Evolutionary conservation across 2,797 vertebrate genomes (phyloP), one percentile per base, ranked within the genome.

Genomic region (Poliocrania exsul): DNA sequence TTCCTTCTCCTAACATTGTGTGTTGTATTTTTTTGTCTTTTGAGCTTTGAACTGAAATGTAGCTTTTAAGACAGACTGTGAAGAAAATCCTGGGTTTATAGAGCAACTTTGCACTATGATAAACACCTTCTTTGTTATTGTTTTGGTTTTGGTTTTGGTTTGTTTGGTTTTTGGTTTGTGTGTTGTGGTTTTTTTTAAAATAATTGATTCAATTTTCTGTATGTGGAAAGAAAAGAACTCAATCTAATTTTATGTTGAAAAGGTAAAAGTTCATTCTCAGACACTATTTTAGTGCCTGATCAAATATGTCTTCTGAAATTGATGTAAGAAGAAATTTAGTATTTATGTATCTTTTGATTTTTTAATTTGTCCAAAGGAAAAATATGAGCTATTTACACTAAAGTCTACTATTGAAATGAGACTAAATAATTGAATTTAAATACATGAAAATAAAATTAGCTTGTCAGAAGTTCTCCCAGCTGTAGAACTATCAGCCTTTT

Each of bases 51-150:
- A 53, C 10, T 47, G 19, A 62, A 88, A 70, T 44, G 4, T 5
- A 60, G 17, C 28, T 87, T 93, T 74, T 16, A 77, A 72, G 88
- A 72, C 3, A 44, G 13, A 40, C 29, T 70, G 14, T 50, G 24
- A 66, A 66, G 11, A 24, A 81, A 57, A 79, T 24, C 10, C 14
- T 51, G 13, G 10, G 6, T 74, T 8, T 14, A n/a, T 25, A 44
- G 11, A 25, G 6, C 8, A 66, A 50, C 2, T 23, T 51, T 17
- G 31, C 6, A n/a, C 9, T 42, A 35, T 56, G 31, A 75, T 11
- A 37, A 7, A 5, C 57, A 2, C 2, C 3, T 35, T 46, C 5
- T 7, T 46, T 23, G 5, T 10, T 11, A 0, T 31, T 35, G 20
- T 20, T 23, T 38, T 54, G 28, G 10, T 26, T 42, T 47, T 20